phyloP scores from a whole-genome alignment of 2,113 vertebrate genomes.

The Triplophysa siluroides region DNA sequence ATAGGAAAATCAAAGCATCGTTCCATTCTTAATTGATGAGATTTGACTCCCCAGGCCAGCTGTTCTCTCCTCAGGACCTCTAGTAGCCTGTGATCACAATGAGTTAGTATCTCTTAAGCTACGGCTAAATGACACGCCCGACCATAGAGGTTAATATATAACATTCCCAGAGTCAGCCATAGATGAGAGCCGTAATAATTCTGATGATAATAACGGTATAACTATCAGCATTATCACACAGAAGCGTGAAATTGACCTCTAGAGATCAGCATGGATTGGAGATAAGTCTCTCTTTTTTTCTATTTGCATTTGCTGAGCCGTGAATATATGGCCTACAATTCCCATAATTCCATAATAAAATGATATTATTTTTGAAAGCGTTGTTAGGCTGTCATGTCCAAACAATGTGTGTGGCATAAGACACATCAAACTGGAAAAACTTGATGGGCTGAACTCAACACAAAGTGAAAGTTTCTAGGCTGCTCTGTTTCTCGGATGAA shows the following conservation, averaged over 20 bases:
- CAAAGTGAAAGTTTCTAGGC: background rate
- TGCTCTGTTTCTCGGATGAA: background rate
- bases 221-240: conserved; percentile 31
- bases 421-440: too few species aligned
- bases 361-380: too few species aligned
- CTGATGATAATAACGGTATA: conserved; percentile 32
- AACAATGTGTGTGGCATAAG: too few species aligned
- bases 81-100: background rate
- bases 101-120: conserved; percentile 12
- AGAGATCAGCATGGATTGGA: conserved; percentile 20
- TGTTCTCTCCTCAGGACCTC: background rate
- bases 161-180: conserved; percentile 1
- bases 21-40: background rate
- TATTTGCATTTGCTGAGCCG: conserved; percentile 2
- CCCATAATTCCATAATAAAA: background rate
- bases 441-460: too few species aligned
- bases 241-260: conserved; percentile 33
- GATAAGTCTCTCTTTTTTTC: background rate
- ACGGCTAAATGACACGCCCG: conserved; percentile 13
- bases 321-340: conserved; percentile 24
- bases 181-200: conserved; percentile 24
- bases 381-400: too few species aligned
- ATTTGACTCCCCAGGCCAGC: conserved; percentile 11
- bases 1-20: background rate
- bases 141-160: conserved; percentile 26